Percentiles rank a stretch among this genome's conserved stretches.
Evolutionary conservation across 92 coral and sea anemone species (phyloP).

Genomic region (Scolanthus callimorphus): DNA sequence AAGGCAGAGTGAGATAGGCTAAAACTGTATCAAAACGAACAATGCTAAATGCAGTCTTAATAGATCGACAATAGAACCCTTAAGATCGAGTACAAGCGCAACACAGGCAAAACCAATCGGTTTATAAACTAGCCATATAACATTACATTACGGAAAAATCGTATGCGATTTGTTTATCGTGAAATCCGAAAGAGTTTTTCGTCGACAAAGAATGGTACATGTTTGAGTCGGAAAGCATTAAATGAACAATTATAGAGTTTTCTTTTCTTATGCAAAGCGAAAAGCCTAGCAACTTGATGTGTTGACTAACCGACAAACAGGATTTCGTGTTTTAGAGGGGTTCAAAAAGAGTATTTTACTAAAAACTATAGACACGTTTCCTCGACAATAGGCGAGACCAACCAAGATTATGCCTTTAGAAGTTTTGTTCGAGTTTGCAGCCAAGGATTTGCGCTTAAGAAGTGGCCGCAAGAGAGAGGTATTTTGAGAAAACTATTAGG

Average conservation of each 20-base stretch:
- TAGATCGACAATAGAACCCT: slow-evolving; percentile 1
- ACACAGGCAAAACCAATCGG: background rate
- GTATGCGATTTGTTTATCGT: slow-evolving; percentile 20
- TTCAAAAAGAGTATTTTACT: slow-evolving; percentile 24
- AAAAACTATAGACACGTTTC: slow-evolving; percentile 46
- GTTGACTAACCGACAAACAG: slow-evolving; percentile 28
- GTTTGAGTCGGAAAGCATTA: slow-evolving; percentile 44
- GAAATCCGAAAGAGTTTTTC: slow-evolving; percentile 29
- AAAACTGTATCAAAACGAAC: slow-evolving; percentile 59
- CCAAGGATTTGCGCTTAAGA: no score
- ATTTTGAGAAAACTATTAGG: background rate
- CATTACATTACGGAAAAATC: no score
- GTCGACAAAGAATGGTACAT: slow-evolving; percentile 33
- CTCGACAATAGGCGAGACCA: slow-evolving; percentile 46
- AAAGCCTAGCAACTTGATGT: slow-evolving; percentile 28
- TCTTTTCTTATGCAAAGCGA: slow-evolving; percentile 44
- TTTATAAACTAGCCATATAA: no score
- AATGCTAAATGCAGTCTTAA: slow-evolving; percentile 33
- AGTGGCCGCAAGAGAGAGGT: background rate
- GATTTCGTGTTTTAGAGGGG: slow-evolving; percentile 22
- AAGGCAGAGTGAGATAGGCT: slow-evolving; percentile 52
- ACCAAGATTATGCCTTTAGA: no score
- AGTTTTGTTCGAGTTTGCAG: no score
- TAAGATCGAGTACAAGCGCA: background rate
- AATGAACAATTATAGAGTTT: slow-evolving; percentile 59